These are phyloP conservation scores for Hemibagrus guttatus DNA, from an alignment of 2,797 vertebrate genomes.

Conservation along the genomic window DNA sequence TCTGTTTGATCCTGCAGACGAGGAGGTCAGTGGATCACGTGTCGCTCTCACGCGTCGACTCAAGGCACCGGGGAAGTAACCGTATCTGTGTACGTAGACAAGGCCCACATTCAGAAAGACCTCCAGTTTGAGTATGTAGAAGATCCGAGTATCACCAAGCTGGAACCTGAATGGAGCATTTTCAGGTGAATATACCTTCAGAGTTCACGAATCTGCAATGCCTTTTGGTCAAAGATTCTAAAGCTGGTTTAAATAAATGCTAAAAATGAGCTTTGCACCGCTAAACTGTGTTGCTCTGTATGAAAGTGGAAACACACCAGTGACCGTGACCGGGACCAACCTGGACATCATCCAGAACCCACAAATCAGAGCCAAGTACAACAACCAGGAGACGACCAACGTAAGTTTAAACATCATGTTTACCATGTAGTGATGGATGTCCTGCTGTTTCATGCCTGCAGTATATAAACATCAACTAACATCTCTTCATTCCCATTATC, in stretches of 20 bases:
- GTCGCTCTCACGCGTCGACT: constrained; percentile 86
- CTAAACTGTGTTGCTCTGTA: constrained; percentile 17
- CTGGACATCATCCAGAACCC: constrained; percentile 97
- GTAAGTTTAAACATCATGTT: constrained; percentile 75
- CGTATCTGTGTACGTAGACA: constrained; percentile 91
- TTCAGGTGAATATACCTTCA: constrained; percentile 77
- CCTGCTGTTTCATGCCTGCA: neutral
- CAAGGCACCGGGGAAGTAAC: constrained; percentile 85
- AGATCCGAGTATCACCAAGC: constrained; percentile 89
- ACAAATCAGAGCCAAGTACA: constrained; percentile 93
- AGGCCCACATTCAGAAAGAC: constrained; percentile 87
- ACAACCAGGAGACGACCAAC: constrained; percentile 88
- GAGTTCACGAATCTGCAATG: neutral
- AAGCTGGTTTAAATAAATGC: neutral
- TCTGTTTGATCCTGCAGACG: constrained; percentile 74
- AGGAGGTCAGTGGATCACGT: constrained; percentile 86
- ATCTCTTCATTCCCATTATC: neutral
- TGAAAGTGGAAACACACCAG: constrained; percentile 90
- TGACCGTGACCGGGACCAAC: constrained; percentile 93
- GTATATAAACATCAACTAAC: neutral
- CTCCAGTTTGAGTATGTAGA: constrained; percentile 92
- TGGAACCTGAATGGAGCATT: constrained; percentile 98
- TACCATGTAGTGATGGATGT: neutral
- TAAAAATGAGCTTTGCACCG: too few species aligned
- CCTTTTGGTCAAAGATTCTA: neutral